Evolutionary conservation across 2,113 vertebrate species (phyloP), one percentile per base, ranked within the genome.

Genomic region (Psephotus haematonotus): DNA sequence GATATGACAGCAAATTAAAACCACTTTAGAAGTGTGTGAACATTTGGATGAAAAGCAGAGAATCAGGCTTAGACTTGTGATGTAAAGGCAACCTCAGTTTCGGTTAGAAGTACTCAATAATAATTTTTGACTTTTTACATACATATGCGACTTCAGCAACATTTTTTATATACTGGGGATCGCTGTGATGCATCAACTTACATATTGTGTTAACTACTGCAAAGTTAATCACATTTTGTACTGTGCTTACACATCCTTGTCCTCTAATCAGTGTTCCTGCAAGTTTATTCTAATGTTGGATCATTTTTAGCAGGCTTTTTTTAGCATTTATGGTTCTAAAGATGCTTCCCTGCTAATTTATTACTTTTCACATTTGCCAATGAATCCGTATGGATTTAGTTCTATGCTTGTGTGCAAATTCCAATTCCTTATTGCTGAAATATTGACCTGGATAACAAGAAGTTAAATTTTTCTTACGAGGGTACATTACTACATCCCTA

Each of bases 241-340:
- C 74, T 75, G 69, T 89, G 74, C 69, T 92, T 89, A 28, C 28
- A 52, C 64, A 92, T 41, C 81, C 65, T 94, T 91, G 65, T 91
- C 46, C 55, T 91, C 72, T 92, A 84, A 89, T 81, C 55, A 78
- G 72, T 77, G 75, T 67, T 68, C 81, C 81, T 86, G 72, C 41
- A 46, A 81, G 53, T 70, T 91, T 86, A 28, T 89, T 81, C 69
- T 86, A 13, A 71, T 49, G 25, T 35, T 75, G 44, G 53, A 86
- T 88, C 18, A 63, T n/a, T 85, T 85, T 76, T 75, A 87, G 55
- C 6, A 87, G 63, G 20, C 11, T 71, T 86, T 77, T 37, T 65
- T 37, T 29, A 64, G 33, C 17, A 65, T 41, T 83, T 92, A 24
- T 83, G 35, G 69, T 67, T 88, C 63, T 44, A 62, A 93, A 62